These are phyloP conservation scores for Taenioides sp. DNA, from an alignment of 2,797 vertebrate species.

Conservation along the genomic window DNA sequence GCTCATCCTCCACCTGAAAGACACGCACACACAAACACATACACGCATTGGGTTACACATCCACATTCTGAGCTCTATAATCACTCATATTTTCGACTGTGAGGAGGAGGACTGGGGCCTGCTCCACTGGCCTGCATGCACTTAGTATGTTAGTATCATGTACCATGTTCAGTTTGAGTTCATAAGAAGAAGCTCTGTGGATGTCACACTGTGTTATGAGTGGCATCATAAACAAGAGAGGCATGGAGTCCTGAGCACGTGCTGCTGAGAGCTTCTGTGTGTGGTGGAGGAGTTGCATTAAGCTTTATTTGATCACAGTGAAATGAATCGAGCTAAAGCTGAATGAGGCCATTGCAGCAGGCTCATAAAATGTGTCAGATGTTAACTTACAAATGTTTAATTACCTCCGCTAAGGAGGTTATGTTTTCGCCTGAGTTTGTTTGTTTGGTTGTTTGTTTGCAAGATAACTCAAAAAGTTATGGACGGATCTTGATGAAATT, in stretches of 20 bases:
- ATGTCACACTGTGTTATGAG: background rate
- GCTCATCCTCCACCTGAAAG: conserved; percentile 91
- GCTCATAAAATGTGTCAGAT: background rate
- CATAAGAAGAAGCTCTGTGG: background rate
- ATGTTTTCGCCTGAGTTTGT: no score
- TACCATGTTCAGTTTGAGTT: background rate
- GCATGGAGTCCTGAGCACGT: background rate
- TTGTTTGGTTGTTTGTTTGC: no score
- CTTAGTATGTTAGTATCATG: background rate
- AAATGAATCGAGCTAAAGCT: background rate
- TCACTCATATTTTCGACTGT: background rate
- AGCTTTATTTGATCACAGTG: background rate
- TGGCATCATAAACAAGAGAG: background rate
- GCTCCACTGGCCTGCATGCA: background rate
- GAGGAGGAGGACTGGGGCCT: background rate
- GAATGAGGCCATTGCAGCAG: background rate
- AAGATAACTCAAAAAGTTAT: no score
- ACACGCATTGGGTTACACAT: background rate
- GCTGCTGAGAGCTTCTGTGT: background rate
- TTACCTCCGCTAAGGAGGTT: no score
- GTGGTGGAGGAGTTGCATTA: background rate
- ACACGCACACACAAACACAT: conserved; percentile 5
- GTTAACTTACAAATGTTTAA: no score
- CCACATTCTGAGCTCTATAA: background rate
- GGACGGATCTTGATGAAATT: no score